Conservation (phyloP, 2,113 vertebrate species). For the Ceratotherium simum region DNA sequence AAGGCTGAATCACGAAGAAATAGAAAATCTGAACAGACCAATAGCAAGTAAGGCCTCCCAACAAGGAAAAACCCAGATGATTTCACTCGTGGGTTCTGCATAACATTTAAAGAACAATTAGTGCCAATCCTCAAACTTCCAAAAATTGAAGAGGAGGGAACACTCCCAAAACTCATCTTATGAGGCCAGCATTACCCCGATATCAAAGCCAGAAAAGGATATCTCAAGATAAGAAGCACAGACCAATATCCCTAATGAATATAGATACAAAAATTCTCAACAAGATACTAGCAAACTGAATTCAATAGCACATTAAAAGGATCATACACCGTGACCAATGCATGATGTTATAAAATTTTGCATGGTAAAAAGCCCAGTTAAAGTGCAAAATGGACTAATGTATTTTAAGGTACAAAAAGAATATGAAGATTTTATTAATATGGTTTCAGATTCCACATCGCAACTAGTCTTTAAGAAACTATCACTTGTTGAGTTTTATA, state of each 20-base stretch:
- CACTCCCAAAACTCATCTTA: neutral
- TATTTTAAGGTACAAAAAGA: neutral
- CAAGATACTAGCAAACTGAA: neutral
- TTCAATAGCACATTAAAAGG: neutral
- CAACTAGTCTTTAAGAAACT: neutral
- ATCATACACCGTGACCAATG: neutral
- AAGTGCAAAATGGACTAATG: neutral
- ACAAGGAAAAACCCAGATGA: neutral
- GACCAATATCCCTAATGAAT: neutral
- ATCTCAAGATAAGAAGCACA: neutral
- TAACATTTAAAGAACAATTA: neutral
- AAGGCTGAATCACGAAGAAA: neutral
- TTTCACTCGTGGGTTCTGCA: neutral
- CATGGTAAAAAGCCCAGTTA: too few relatives aligned
- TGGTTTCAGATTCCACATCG: too few relatives aligned
- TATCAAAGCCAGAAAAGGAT: neutral
- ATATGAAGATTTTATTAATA: too few relatives aligned
- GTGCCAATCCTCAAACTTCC: neutral
- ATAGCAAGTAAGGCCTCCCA: neutral
- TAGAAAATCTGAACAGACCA: neutral
- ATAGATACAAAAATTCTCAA: neutral
- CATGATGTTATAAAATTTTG: neutral
- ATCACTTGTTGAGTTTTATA: neutral
- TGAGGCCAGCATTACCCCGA: neutral
- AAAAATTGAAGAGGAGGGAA: neutral